These are phyloP conservation scores for Polydrusus tereticollis DNA, from an alignment of 2,888 invertebrate species.

Conservation along the genomic window DNA sequence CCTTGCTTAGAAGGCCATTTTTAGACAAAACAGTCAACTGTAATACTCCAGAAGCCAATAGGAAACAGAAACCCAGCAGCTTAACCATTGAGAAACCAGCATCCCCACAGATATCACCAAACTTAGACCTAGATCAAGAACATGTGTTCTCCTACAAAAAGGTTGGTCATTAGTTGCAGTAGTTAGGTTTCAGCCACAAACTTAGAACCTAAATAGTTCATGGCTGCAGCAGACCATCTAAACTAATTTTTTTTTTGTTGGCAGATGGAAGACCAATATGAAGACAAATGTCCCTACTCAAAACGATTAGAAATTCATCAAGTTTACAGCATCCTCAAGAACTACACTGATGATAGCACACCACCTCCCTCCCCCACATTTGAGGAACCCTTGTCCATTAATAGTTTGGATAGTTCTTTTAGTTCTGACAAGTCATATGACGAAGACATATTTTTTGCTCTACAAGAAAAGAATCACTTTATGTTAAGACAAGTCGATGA, in stretches of 20 bases:
- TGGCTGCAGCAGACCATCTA: too few relatives aligned
- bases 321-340: slow-evolving; percentile 19
- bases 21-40: slow-evolving; percentile 55
- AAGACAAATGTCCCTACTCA: slow-evolving; percentile 29
- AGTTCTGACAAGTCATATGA: slow-evolving; percentile 2
- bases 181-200: background rate
- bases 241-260: background rate
- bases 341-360: slow-evolving; percentile 34
- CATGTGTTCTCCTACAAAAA: slow-evolving; percentile 28
- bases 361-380: slow-evolving; percentile 46
- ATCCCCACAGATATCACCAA: slow-evolving; percentile 1
- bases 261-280: slow-evolving; percentile 38
- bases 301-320: slow-evolving; percentile 11
- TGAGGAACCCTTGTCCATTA: background rate
- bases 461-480: slow-evolving; percentile 1
- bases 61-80: slow-evolving; percentile 36
- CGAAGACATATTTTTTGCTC: slow-evolving; percentile 5
- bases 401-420: slow-evolving; percentile 15
- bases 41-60: slow-evolving; percentile 48
- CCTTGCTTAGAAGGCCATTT: slow-evolving; percentile 54
- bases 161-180: background rate
- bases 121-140: slow-evolving; percentile 13
- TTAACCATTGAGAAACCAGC: slow-evolving; percentile 13
- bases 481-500: slow-evolving; percentile 20
- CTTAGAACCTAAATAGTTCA: too few relatives aligned